Evolutionary conservation across 2,113 vertebrate genomes (phyloP).

Genomic region (Thalassarche chlororhynchos): DNA sequence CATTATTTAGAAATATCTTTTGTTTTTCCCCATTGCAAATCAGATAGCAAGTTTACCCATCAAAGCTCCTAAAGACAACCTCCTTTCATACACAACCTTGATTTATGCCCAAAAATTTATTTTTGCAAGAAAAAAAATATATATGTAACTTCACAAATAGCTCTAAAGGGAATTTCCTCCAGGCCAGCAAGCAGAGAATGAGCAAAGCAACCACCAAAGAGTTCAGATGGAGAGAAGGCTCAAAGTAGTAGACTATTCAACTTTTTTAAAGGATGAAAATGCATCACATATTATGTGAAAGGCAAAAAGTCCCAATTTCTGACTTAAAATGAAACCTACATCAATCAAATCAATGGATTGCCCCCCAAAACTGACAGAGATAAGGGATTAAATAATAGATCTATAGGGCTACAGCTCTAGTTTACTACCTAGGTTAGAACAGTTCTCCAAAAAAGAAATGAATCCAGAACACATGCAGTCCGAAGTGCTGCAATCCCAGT

Average conservation of each 20-base stretch:
- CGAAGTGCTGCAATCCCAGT: background rate
- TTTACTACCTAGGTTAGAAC: background rate
- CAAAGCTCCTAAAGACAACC: background rate
- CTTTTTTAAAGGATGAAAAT: background rate
- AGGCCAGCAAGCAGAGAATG: background rate
- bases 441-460: background rate
- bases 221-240: background rate
- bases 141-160: background rate
- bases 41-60: background rate
- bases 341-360: background rate
- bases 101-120: background rate
- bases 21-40: background rate
- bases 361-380: background rate
- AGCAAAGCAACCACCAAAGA: background rate
- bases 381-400: background rate
- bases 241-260: background rate
- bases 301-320: background rate
- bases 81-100: background rate
- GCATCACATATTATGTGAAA: background rate
- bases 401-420: background rate
- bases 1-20: background rate
- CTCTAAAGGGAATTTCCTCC: background rate
- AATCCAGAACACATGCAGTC: background rate
- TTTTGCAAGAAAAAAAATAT: background rate
- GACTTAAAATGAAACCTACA: background rate